A percentile compares a stretch with the other conserved stretches of the same genome.
Conservation (phyloP, 2,888 invertebrate genomes). For the Piscicola geometra region DNA sequence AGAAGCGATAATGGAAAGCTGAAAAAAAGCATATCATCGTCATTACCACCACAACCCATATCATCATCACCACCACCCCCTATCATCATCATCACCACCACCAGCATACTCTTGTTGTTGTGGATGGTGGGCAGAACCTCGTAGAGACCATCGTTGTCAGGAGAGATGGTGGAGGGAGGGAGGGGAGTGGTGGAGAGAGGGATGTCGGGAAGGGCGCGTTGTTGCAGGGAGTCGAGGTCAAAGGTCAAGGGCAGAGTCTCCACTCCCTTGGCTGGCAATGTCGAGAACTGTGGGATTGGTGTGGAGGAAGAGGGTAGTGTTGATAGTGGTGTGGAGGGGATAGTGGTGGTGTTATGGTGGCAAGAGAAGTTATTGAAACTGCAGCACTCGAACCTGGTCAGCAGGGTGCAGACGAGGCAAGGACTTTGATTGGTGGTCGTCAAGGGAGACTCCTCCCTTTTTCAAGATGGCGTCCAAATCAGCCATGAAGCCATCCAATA, state of each 20-base stretch:
- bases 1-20: too few relatives aligned
- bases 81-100: too few relatives aligned
- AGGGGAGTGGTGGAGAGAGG: neutral
- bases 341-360: too few relatives aligned
- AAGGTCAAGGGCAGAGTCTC: neutral
- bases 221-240: slow-evolving; percentile 13
- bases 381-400: neutral
- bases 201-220: slow-evolving; percentile 25
- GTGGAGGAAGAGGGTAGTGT: too few relatives aligned
- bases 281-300: too few relatives aligned
- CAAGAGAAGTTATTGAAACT: too few relatives aligned
- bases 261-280: neutral
- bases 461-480: slow-evolving; percentile 30
- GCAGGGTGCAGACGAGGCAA: slow-evolving; percentile 9
- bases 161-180: neutral
- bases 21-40: too few relatives aligned
- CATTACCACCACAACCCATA: too few relatives aligned
- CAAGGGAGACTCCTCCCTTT: slow-evolving; percentile 6
- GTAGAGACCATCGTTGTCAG: neutral
- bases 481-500: slow-evolving; percentile 24
- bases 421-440: neutral
- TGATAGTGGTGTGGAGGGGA: neutral
- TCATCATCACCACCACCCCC: too few relatives aligned
- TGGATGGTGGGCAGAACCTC: neutral
- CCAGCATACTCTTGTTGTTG: neutral